Evolutionary conservation across 2,797 vertebrate genomes (phyloP).

Genomic region (Steatocranus sp.): DNA sequence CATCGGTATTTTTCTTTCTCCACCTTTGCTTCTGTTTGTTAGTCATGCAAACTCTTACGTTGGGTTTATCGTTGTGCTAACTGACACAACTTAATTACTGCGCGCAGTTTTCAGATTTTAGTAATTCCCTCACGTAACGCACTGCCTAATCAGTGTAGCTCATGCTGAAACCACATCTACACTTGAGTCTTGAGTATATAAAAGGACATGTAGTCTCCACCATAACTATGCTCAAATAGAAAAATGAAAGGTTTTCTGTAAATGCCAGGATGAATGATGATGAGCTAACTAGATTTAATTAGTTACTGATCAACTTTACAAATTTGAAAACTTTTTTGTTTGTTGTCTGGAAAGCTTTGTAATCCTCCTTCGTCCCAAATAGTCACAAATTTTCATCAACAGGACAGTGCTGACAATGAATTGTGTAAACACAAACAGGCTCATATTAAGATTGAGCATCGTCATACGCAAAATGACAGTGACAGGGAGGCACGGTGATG

Average conservation of each 20-base stretch:
- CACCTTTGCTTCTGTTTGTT: background rate
- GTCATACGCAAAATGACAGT: background rate
- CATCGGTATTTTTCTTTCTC: accelerated
- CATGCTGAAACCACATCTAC: background rate
- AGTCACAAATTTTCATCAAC: background rate
- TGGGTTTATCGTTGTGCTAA: background rate
- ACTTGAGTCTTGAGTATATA: background rate
- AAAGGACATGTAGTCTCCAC: background rate
- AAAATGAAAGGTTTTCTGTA: background rate
- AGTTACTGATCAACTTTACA: background rate
- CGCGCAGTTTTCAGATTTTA: background rate
- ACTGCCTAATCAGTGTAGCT: background rate
- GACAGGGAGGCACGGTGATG: background rate
- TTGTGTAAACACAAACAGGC: background rate
- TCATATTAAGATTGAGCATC: background rate
- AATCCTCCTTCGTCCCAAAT: background rate
- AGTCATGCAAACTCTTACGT: background rate
- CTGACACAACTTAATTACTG: background rate
- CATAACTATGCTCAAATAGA: background rate
- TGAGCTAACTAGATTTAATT: background rate
- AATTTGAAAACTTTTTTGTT: accelerated
- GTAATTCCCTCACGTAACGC: background rate
- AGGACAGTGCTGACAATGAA: background rate
- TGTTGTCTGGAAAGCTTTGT: background rate
- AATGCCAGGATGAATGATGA: background rate